Conservation (phyloP, 2,888 invertebrate species). For the Elysia crispata region DNA sequence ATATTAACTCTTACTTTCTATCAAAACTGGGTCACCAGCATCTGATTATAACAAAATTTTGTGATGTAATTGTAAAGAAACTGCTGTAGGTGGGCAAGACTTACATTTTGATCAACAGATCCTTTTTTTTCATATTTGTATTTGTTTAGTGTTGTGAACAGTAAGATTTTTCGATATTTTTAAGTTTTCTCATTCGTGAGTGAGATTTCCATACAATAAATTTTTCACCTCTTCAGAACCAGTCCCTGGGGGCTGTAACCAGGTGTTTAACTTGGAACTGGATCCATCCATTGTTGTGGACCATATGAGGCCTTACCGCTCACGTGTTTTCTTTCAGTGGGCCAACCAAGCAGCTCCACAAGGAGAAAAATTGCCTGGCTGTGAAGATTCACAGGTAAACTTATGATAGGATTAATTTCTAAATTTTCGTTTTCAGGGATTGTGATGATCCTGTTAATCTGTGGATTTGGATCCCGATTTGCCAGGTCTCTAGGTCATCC, state of each 20-base stretch:
- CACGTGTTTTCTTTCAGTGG: slow-evolving; percentile 80
- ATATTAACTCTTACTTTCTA: not conserved
- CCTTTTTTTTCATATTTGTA: too few relatives aligned
- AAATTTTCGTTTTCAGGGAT: too few relatives aligned
- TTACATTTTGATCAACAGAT: too few relatives aligned
- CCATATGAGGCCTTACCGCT: slow-evolving; percentile 75
- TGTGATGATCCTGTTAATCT: too few relatives aligned
- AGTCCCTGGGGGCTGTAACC: slow-evolving; percentile 88
- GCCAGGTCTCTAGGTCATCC: too few relatives aligned
- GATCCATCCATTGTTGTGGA: slow-evolving; percentile 80
- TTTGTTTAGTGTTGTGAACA: not conserved
- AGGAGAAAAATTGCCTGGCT: slow-evolving; percentile 70
- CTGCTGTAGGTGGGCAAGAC: not conserved
- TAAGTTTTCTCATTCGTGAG: too few relatives aligned
- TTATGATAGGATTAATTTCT: too few relatives aligned
- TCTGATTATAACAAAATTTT: not conserved
- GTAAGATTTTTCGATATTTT: not conserved
- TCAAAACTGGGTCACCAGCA: not conserved
- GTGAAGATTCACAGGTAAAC: slow-evolving; percentile 39
- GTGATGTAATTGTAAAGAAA: not conserved
- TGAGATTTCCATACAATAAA: not conserved
- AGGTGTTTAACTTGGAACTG: slow-evolving; percentile 82
- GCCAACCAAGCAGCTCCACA: slow-evolving; percentile 78
- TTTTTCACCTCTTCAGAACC: slow-evolving; percentile 81
- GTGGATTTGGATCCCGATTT: too few relatives aligned